Conservation (phyloP, 2,888 invertebrate genomes). For the Eudemis profundana region DNA sequence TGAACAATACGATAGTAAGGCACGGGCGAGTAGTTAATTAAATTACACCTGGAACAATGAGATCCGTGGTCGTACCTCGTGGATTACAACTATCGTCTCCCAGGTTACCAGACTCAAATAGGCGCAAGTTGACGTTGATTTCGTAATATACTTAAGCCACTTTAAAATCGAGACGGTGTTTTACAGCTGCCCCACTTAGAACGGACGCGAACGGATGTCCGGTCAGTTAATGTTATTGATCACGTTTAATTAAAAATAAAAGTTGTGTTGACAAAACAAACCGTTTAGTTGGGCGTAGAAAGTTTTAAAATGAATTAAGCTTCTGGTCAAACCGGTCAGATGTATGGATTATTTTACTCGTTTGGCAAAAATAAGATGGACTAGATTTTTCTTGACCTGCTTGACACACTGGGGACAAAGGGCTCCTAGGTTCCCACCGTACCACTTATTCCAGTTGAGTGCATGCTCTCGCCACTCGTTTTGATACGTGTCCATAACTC, state of each 20-base stretch:
- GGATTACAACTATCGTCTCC: constrained; percentile 44
- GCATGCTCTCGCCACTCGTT: background rate
- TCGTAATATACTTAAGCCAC: background rate
- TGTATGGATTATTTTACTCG: background rate
- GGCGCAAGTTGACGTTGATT: background rate
- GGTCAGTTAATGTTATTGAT: constrained; percentile 34
- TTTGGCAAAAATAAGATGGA: background rate
- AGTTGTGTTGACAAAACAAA: constrained; percentile 31
- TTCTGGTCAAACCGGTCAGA: background rate
- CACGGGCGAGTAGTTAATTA: constrained; percentile 61
- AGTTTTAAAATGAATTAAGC: constrained; percentile 6
- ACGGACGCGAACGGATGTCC: constrained; percentile 39
- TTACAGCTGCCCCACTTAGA: constrained; percentile 46
- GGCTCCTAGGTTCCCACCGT: background rate
- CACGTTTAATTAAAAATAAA: constrained; percentile 39
- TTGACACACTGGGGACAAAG: too few species aligned
- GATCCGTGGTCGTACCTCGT: constrained; percentile 63
- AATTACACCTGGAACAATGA: constrained; percentile 73
- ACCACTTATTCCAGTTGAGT: background rate
- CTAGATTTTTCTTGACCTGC: background rate
- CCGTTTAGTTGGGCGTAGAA: constrained; percentile 8
- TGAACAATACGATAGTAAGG: constrained; percentile 39
- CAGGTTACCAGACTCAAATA: constrained; percentile 4
- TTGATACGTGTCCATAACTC: background rate
- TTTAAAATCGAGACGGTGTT: constrained; percentile 5